Conservation (phyloP, 2,888 invertebrate species). For the Synergus umbraculus region DNA sequence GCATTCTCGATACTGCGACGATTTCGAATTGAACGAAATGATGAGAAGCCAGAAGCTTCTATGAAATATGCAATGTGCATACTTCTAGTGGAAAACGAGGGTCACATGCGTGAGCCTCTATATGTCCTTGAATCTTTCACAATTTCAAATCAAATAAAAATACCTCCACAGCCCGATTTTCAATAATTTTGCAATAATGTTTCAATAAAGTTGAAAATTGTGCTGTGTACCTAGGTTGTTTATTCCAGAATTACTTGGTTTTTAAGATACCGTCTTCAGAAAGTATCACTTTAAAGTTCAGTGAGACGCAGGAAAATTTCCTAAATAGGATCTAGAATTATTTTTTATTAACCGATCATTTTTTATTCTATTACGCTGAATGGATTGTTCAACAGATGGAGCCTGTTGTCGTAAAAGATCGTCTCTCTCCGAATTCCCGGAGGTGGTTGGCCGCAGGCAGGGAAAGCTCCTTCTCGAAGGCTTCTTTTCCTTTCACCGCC, state of each 20-base stretch:
- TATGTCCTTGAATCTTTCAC: too few species aligned
- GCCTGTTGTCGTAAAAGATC: slow-evolving; percentile 25
- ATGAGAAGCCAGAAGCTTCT: neutral
- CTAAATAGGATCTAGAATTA: neutral
- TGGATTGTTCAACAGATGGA: slow-evolving; percentile 23
- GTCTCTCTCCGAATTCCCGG: slow-evolving; percentile 14
- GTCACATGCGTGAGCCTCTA: neutral
- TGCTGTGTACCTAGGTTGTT: too few species aligned
- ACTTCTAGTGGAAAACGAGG: neutral
- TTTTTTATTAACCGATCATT: neutral
- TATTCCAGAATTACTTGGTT: too few species aligned
- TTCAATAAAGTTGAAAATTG: too few species aligned
- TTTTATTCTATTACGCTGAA: neutral
- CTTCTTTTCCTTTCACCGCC: slow-evolving; percentile 62
- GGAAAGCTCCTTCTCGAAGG: slow-evolving; percentile 43
- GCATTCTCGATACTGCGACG: neutral
- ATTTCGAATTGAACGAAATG: neutral
- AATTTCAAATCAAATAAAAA: too few species aligned
- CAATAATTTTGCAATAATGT: too few species aligned
- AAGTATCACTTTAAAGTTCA: too few species aligned
- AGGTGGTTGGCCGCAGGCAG: slow-evolving; percentile 48
- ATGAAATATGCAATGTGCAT: neutral
- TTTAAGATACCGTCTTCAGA: too few species aligned
- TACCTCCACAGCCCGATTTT: too few species aligned
- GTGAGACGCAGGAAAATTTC: too few species aligned